Base-by-base conservation (phyloP, 2,888 invertebrate species). In the Pterostichus madidus region DNA sequence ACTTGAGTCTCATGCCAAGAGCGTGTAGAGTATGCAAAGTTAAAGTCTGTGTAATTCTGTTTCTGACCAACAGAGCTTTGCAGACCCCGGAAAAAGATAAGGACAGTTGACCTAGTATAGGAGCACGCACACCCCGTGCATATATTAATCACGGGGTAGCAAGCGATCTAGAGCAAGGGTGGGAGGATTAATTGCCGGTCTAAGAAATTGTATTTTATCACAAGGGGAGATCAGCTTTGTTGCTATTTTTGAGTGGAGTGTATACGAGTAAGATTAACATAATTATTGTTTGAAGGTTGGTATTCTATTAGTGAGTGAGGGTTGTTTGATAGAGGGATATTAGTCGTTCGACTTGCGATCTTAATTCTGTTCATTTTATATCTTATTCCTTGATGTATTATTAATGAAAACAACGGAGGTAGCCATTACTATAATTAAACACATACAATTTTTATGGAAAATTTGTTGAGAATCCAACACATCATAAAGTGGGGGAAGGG, bases 81-180 rank as follows among this genome's bases (percentile, higher is more conserved):
- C 35, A 35, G 24, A 31, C 35, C 17, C 64, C 64, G 64, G 64
- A 64, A 64, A 64, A 64, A 35, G 64, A 64, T 64, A 64, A 64
- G 64, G 64, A 64, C 64, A 64, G 64, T 35, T 64, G 64, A 64
- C 64, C 64, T 64, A 64, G 32, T 64, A 31, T 64, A 64, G n/a
- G 11, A 64, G 4, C 64, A 64, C 64, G 64, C 64, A 64, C 64
- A 35, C 64, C 24, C 2, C 31, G 24, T 64, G 35, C 64, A 64
- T 64, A 64, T 64, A 64, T 64, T 64, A 32, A 64, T 13, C 35
- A 10, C 59, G 53, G 53, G 53, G 59, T 15, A 17, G 59, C 0
- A 17, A 59, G 59, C 6, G 59, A 24, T 59, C 31, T 39, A 49
- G 49, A n/a, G 5, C 49, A 15, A 59, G 17, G n/a, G 49, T 39